These are phyloP conservation scores for Gopherus evgoodei DNA, from an alignment of 2,113 vertebrate species.

Conservation along the genomic window DNA sequence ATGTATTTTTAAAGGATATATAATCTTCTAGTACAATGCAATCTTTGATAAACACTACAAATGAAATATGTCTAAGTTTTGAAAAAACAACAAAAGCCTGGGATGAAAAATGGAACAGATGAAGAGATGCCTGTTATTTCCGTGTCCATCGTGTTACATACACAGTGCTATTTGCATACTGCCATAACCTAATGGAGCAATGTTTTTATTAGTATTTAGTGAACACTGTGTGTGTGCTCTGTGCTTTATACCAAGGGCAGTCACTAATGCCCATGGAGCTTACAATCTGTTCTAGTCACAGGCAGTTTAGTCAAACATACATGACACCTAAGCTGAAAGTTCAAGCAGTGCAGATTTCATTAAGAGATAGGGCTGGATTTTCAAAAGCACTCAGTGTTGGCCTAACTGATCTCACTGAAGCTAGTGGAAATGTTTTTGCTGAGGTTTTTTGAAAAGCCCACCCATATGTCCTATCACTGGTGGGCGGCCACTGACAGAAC, in stretches of 20 bases:
- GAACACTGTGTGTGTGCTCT: neutral
- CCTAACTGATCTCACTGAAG: neutral
- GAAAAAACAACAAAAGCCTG: neutral
- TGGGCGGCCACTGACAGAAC: neutral
- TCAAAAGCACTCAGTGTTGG: neutral
- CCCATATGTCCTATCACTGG: neutral
- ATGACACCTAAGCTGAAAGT: neutral
- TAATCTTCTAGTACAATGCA: neutral
- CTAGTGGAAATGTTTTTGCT: neutral
- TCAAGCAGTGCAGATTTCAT: neutral
- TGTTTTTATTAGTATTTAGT: conserved; percentile 26
- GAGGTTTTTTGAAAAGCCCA: neutral
- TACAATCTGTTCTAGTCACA: neutral
- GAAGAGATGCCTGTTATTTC: conserved; percentile 51
- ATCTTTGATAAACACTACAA: conserved; percentile 25
- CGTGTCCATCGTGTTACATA: neutral
- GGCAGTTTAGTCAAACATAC: neutral
- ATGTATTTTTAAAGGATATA: neutral
- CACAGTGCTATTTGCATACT: neutral
- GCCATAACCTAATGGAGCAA: conserved; percentile 10
- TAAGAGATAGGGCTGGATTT: neutral
- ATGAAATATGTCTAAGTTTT: conserved; percentile 9
- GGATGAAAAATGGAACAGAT: conserved; percentile 43
- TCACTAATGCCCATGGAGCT: conserved; percentile 25
- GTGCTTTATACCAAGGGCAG: neutral